Evolutionary conservation across 2,888 invertebrate species (phyloP), one percentile per base, ranked within the genome.

Genomic region (Sisyra terminalis): DNA sequence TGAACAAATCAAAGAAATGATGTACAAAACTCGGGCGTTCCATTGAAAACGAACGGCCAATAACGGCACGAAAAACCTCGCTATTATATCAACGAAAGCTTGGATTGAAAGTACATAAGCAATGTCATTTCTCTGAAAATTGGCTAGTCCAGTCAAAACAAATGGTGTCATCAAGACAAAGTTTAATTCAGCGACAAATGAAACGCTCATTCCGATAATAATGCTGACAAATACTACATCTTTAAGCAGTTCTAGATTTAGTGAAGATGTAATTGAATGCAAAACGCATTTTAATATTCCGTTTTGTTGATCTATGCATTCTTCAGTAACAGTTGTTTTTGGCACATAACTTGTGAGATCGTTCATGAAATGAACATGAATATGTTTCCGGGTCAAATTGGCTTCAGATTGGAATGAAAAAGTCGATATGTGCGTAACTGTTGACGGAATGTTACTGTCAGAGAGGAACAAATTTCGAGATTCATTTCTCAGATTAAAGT

Each of bases 141-240:
- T 49, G 1, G 61, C 55, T 16, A 66, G 51, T 46, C 59, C 58
- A 3, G 56, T 50, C 13, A 67, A 50, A 16, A 67, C 59, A 45
- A 67, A 65, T 17, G 66, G 65, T 31, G 60, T 58, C 60, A 66
- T 64, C 11, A 65, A 47, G 42, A 64, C 58, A 36, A 65, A 63
- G 50, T 67, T 67, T 3, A 64, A 52, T 49, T 67, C 67, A 2
- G 67, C 59, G 14, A 64, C 65, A 44, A 63, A 66, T 16, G 60
- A 64, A 13, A 67, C 47, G n/a, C 63, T 59, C 53, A 64, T 54
- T 24, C 65, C 64, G 45, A 59, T 41, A 29, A 56, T 46, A n/a
- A 54, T 50, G 34, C 58, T 48, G 15, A 60, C 53, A 48, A 57
- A 60, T 7, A 54, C 50, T 40, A 51, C 42, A 43, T 60, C 53